These are phyloP conservation scores for Aphodius sticticus DNA, from an alignment of 2,888 invertebrate genomes.

Conservation along the genomic window DNA sequence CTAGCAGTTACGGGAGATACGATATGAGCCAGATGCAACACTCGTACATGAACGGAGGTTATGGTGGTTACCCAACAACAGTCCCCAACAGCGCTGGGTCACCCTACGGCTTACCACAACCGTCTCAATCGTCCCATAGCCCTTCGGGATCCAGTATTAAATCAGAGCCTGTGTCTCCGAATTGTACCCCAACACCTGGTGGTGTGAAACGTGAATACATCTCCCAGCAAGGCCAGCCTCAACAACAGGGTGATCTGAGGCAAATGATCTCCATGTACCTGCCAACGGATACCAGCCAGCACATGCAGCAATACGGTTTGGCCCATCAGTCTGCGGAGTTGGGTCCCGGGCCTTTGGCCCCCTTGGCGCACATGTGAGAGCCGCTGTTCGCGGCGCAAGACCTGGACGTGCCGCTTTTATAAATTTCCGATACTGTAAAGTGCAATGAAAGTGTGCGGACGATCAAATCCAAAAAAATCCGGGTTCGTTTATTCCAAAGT, in stretches of 20 bases:
- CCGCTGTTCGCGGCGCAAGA: constrained; percentile 60
- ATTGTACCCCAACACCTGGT: constrained; percentile 66
- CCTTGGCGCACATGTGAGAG: constrained; percentile 73
- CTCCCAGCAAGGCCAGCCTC: constrained; percentile 51
- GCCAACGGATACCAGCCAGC: constrained; percentile 71
- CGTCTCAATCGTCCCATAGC: constrained; percentile 79
- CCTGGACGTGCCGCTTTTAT: constrained; percentile 58
- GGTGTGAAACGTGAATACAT: constrained; percentile 78
- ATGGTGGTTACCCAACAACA: constrained; percentile 77
- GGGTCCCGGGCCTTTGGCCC: constrained; percentile 67
- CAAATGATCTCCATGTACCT: constrained; percentile 83
- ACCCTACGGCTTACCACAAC: constrained; percentile 74
- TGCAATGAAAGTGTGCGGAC: constrained; percentile 5
- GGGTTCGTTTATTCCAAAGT: neutral
- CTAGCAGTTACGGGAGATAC: constrained; percentile 82
- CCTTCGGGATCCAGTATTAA: constrained; percentile 89
- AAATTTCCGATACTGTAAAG: constrained; percentile 32
- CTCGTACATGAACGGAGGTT: constrained; percentile 80
- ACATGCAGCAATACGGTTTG: constrained; percentile 73
- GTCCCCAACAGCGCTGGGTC: constrained; percentile 69
- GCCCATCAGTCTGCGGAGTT: constrained; percentile 63
- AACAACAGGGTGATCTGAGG: constrained; percentile 67
- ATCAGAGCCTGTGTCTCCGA: constrained; percentile 87
- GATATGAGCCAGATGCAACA: constrained; percentile 90
- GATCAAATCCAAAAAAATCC: neutral